These are phyloP conservation scores for Ctenodactylus gundi DNA, from an alignment of 2,113 vertebrate genomes.

Conservation along the genomic window DNA sequence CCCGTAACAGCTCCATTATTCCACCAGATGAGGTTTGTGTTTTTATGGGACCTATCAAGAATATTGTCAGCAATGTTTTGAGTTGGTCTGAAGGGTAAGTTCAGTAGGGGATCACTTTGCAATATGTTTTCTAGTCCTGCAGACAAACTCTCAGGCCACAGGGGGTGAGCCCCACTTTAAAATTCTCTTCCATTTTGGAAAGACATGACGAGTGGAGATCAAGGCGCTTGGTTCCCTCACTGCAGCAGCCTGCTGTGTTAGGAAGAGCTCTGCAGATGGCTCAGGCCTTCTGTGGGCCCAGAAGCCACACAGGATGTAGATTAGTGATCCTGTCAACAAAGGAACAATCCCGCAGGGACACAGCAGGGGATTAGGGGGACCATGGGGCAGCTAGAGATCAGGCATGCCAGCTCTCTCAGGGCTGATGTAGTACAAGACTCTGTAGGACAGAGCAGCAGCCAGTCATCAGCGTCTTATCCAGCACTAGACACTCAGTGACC, in stretches of 20 bases:
- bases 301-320: slow-evolving; percentile 24
- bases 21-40: background rate
- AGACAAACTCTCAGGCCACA: background rate
- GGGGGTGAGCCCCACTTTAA: background rate
- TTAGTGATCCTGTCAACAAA: slow-evolving; percentile 25
- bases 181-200: background rate
- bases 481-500: background rate
- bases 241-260: background rate
- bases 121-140: background rate
- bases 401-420: background rate
- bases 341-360: background rate
- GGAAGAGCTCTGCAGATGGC: background rate
- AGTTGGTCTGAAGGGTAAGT: background rate
- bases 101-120: background rate
- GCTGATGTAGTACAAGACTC: background rate
- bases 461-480: background rate
- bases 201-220: background rate
- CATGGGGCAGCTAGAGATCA: background rate
- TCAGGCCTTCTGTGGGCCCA: background rate
- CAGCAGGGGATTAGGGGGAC: background rate
- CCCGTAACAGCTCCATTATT: background rate
- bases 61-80: background rate
- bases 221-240: background rate
- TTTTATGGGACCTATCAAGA: background rate
- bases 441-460: background rate